Base-by-base conservation (phyloP, 53 echinoderm and acorn worm genomes). In the Astropecten irregularis region DNA sequence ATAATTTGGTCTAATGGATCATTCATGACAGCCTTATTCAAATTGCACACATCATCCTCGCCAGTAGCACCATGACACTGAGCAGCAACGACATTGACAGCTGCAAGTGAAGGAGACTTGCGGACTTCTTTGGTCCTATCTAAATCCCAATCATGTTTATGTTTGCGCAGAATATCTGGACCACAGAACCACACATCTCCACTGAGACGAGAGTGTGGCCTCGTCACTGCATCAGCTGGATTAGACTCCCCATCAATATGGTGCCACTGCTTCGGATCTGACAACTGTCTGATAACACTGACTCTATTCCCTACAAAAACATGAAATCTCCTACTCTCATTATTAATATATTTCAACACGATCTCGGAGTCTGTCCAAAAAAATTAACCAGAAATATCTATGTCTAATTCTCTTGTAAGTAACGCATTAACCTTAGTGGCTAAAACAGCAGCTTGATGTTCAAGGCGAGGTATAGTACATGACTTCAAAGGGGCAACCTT, bases 221-320 rank as follows among this genome's bases (percentile, higher is more conserved):
- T 39, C 9, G 54, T 84, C 84, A 62, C 76, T 54, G 19, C 58
- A 66, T 39, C 62, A 0, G 84, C 89, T 21, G 76, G 84, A 69
- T 76, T 84, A n/a, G 62, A 71, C 11, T 62, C 38, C 15, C 72
- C 29, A 23, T 36, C 59, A 20, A 89, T 66, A 66, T 89, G 54
- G 15, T 60, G 49, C 84, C 89, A 74, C 49, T 89, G 76, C 0
- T 58, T 36, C 2, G 76, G 83, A 30, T 61, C 22, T n/a, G 89
- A 64, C 21, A 38, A 32, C 4, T 44, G 18, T 44, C 48, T 38
- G 38, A 89, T 74, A 18, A 51, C 35, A 21, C 34, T 34, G 20
- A 89, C 34, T 59, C 84, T 51, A 40, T 89, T 89, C 1, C 53
- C 84, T 3, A 89, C 89, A 76, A 84, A 89, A 0, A 52, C 72